Evolutionary conservation across 1,140 invertebrate species (phyloP).

Genomic region (Hylyphantes graminicola): DNA sequence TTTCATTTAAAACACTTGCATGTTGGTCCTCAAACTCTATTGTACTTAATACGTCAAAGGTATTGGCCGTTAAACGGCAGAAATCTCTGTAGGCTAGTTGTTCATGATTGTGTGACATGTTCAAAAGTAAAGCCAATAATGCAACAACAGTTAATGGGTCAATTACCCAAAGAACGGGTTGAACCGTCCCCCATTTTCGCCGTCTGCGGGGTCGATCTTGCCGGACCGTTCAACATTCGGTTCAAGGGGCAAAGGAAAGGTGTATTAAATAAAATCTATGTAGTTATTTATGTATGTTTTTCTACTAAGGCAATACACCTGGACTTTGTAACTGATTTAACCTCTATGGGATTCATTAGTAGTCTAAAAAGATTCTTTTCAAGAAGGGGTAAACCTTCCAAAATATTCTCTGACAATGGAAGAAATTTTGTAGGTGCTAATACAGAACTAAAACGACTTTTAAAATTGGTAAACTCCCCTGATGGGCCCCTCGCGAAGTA

Average conservation of each 20-base stretch:
- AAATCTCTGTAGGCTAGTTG: too few relatives aligned
- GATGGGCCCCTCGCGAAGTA: neutral
- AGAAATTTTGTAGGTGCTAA: neutral
- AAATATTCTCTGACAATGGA: neutral
- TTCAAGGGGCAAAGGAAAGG: neutral
- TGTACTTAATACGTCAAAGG: too few relatives aligned
- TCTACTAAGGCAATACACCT: neutral
- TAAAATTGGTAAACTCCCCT: neutral
- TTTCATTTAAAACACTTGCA: conserved; percentile 17
- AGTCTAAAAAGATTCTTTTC: neutral
- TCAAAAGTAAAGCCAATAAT: neutral
- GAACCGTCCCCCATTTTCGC: neutral
- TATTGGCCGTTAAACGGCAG: too few relatives aligned
- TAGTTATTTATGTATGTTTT: conserved; percentile 1
- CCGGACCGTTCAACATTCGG: neutral
- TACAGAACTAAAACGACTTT: neutral
- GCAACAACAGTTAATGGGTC: neutral
- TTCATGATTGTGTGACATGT: neutral
- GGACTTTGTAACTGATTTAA: conserved; percentile 1
- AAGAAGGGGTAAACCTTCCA: neutral
- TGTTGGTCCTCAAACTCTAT: neutral
- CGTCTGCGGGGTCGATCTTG: neutral
- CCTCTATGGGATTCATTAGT: neutral
- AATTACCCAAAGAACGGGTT: neutral
- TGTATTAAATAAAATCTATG: neutral